Evolutionary conservation across 2,797 vertebrate species (phyloP).

Genomic region (Chelmon rostratus): DNA sequence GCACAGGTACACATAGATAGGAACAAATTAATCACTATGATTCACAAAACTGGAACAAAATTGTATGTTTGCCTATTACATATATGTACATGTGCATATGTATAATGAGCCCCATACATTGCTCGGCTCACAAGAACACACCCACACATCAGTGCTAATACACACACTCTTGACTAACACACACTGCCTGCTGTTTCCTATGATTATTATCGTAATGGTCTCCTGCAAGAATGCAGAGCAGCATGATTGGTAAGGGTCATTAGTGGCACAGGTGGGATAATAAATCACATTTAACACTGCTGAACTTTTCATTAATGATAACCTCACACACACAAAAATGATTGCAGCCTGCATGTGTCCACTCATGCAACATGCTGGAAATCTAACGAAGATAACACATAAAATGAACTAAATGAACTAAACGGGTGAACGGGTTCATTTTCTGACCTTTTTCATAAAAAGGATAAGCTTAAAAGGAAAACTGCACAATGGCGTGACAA

Average conservation of each 20-base stretch:
- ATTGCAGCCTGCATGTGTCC: slow-evolving; percentile 12
- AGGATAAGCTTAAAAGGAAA: no score
- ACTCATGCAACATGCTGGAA: slow-evolving; percentile 14
- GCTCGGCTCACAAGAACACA: slow-evolving; percentile 35
- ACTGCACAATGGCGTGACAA: neutral
- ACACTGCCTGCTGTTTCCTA: slow-evolving; percentile 32
- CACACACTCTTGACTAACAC: slow-evolving; percentile 10
- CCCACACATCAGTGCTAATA: neutral
- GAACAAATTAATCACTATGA: slow-evolving; percentile 37
- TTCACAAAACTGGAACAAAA: slow-evolving; percentile 1
- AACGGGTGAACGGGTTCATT: neutral
- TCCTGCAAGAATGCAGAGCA: slow-evolving; percentile 59
- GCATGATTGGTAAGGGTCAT: slow-evolving; percentile 48
- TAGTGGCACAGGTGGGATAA: slow-evolving; percentile 48
- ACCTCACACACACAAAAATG: neutral
- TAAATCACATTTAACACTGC: slow-evolving; percentile 67
- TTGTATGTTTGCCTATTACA: slow-evolving; percentile 31
- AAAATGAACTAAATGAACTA: neutral
- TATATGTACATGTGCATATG: slow-evolving; percentile 1
- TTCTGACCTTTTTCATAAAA: neutral
- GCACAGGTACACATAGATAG: neutral
- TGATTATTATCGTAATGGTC: slow-evolving; percentile 66
- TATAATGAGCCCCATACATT: slow-evolving; percentile 61
- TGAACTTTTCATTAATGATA: slow-evolving; percentile 67
- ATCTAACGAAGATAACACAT: slow-evolving; percentile 3